Evolutionary conservation across 1,140 invertebrate genomes (phyloP), one percentile per base, ranked within the genome.

Genomic region (Arion vulgaris): DNA sequence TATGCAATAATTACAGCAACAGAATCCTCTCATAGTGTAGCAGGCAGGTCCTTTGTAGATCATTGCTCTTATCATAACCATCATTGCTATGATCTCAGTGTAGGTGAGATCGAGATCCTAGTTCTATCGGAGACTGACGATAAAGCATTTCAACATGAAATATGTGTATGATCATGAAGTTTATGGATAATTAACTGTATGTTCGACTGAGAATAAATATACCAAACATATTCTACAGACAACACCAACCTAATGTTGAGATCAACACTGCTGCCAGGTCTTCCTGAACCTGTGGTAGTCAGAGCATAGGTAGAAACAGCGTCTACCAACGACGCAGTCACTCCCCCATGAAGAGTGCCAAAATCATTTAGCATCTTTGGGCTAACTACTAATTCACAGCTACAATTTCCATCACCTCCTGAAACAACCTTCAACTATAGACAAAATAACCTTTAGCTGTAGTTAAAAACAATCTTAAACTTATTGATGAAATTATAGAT

Each of bases 281-380:
- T 89, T 82, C 94, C 91, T 69, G 90, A 93, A 39, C 94, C 94
- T 68, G 80, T 84, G 0, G 95, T 95, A 87, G 95, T 94, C 11
- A 97, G 87, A 1, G 96, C 96, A 88, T 95, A 94, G 0, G 96
- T 96, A 4, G 97, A 97, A 26, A 97, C 90, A 83, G 94, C 93
- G 92, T 98, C 97, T 15, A 97, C 94, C 23, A 98, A 87, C 5
- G 95, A 95, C n/a, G 95, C 94, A 32, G 95, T 96, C 83, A 96
- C 95, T 23, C 96, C 97, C 66, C 96, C 96, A 92, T 98, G 96
- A 4, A 98, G 91, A 4, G 94, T 94, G 0, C 96, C 96, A 76
- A 92, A 92, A 36, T 92, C 87, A 91, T 98, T 98, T 0, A 95
- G 89, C 91, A 97, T 96, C 82, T 96, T 95, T 32, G 95, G 90